Evolutionary conservation across 2,797 vertebrate genomes (phyloP).

Genomic region (Argentina silus): DNA sequence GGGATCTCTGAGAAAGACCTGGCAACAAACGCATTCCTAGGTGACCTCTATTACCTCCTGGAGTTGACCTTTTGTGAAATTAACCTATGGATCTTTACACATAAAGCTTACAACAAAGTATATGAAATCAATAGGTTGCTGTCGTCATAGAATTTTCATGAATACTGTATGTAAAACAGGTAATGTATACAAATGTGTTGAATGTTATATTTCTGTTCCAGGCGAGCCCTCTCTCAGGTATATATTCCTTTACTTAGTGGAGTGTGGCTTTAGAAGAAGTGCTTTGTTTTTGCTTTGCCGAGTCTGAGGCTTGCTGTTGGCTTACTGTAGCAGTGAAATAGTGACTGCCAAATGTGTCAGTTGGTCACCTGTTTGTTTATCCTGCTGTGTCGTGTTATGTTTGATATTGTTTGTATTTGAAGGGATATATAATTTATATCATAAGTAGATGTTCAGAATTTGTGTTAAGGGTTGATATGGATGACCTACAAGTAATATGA

Average conservation of each 20-base stretch:
- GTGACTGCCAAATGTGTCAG: not conserved
- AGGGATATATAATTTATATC: not conserved
- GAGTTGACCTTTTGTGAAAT: constrained; percentile 41
- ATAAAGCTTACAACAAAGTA: constrained; percentile 34
- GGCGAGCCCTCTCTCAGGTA: constrained; percentile 71
- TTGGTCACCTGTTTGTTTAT: not conserved
- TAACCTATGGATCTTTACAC: constrained; percentile 53
- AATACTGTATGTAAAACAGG: constrained; percentile 32
- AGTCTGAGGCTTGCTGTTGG: constrained; percentile 9
- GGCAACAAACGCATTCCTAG: constrained; percentile 50
- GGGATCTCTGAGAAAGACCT: constrained; percentile 65
- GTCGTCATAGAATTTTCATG: constrained; percentile 36
- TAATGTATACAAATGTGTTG: constrained; percentile 57
- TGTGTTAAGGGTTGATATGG: not conserved
- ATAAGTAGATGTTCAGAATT: no score
- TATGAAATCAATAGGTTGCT: constrained; percentile 25
- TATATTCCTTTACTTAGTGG: constrained; percentile 46
- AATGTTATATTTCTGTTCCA: constrained; percentile 63
- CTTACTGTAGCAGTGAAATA: not conserved
- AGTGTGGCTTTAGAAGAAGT: constrained; percentile 54
- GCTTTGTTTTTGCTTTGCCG: constrained; percentile 51
- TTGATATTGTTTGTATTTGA: not conserved
- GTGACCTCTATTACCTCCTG: constrained; percentile 61
- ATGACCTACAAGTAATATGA: not conserved
- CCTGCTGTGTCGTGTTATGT: not conserved